Evolutionary conservation across 2,888 invertebrate species (phyloP).

Genomic region (Homarus gammarus): DNA sequence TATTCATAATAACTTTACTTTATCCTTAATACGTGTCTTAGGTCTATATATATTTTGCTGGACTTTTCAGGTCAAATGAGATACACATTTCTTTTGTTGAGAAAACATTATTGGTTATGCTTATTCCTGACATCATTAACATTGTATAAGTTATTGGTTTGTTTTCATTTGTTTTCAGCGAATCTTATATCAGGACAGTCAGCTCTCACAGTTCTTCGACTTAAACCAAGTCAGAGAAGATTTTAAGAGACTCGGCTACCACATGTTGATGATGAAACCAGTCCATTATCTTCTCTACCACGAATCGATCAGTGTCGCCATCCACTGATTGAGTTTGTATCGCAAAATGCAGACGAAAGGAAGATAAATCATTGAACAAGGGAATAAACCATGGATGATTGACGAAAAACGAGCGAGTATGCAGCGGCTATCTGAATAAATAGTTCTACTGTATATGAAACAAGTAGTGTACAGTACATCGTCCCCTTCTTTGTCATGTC

Average conservation of each 20-base stretch:
- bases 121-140: background rate
- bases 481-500: too few species aligned
- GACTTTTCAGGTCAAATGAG: background rate
- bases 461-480: too few species aligned
- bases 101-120: background rate
- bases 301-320: background rate
- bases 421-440: too few species aligned
- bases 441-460: too few species aligned
- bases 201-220: background rate
- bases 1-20: too few species aligned
- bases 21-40: too few species aligned
- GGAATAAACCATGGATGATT: too few species aligned
- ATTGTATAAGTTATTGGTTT: too few species aligned
- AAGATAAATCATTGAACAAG: too few species aligned
- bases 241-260: background rate
- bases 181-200: slow-evolving; percentile 1
- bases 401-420: too few species aligned
- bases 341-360: too few species aligned
- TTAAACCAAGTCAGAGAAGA: background rate
- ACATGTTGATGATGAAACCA: background rate
- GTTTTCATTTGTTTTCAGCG: background rate
- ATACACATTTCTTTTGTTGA: background rate
- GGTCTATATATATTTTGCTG: background rate
- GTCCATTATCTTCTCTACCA: slow-evolving; percentile 10
- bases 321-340: too few species aligned